These are phyloP conservation scores for Spicauda simplicius DNA, from an alignment of 2,888 invertebrate genomes.

Conservation along the genomic window DNA sequence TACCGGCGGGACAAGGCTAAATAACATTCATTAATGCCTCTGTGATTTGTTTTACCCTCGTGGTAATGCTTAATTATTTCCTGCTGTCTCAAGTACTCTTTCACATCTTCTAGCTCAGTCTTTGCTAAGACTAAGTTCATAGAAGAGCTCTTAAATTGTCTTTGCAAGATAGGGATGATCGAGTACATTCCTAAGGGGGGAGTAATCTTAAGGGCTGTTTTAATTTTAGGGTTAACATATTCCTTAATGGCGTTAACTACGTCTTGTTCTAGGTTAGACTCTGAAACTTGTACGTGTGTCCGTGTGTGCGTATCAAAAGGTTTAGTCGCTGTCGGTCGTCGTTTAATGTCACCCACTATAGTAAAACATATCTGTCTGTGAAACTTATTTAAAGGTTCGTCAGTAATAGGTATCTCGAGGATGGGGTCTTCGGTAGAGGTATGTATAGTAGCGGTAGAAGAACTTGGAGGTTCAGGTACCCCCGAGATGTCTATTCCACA, in stretches of 20 bases:
- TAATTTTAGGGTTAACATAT: constrained; percentile 44
- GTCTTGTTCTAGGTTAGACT: constrained; percentile 38
- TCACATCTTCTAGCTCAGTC: constrained; percentile 42
- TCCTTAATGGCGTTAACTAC: constrained; percentile 44
- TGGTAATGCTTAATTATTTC: constrained; percentile 41
- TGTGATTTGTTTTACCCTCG: constrained; percentile 10
- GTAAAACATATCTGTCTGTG: constrained; percentile 36
- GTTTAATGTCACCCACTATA: constrained; percentile 38
- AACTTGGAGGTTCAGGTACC: background rate
- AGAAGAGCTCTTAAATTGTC: constrained; percentile 42
- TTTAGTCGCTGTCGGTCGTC: constrained; percentile 33
- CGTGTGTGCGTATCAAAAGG: constrained; percentile 39
- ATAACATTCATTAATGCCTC: constrained; percentile 4
- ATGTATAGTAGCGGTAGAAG: constrained; percentile 23
- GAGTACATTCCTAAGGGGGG: constrained; percentile 41
- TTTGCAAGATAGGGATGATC: constrained; percentile 28
- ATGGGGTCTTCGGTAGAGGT: constrained; percentile 23
- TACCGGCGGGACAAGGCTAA: constrained; percentile 1
- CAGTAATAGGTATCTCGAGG: constrained; percentile 37
- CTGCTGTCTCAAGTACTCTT: constrained; percentile 43
- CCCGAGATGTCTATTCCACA: constrained; percentile 10
- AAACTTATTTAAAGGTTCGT: constrained; percentile 39
- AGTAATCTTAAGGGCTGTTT: constrained; percentile 9
- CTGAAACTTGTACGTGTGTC: constrained; percentile 35
- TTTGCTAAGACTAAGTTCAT: constrained; percentile 44